Conservation (phyloP, 2,113 vertebrate genomes). For the Vulpes lagopus region DNA sequence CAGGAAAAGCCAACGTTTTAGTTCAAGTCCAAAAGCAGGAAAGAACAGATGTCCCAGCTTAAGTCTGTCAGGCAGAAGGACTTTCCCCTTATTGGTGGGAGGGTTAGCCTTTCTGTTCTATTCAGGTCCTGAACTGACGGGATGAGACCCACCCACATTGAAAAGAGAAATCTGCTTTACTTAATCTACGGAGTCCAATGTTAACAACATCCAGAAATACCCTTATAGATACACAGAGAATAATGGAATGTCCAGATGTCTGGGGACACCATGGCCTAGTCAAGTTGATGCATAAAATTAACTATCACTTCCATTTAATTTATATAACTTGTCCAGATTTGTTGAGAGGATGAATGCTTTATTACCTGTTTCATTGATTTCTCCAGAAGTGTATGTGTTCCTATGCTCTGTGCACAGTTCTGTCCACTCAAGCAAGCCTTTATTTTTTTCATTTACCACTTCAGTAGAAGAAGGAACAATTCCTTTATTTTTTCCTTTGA, state of each 20-base stretch:
- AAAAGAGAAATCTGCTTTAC: background rate
- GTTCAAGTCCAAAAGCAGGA: background rate
- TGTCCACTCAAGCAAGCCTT: background rate
- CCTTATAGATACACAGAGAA: background rate
- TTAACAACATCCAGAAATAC: background rate
- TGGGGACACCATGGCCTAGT: background rate
- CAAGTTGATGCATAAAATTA: background rate
- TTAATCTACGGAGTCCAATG: background rate
- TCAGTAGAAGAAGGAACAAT: background rate
- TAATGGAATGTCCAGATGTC: background rate
- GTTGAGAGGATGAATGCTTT: background rate
- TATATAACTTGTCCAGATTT: background rate
- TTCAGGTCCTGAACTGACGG: background rate
- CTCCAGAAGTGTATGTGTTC: background rate
- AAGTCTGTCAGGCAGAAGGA: background rate
- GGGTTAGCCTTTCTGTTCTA: background rate
- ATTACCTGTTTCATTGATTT: background rate
- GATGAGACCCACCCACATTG: background rate
- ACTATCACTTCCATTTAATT: background rate
- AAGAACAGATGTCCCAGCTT: background rate
- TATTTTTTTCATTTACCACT: background rate
- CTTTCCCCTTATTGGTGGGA: background rate
- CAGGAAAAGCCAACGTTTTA: background rate
- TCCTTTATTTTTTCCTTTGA: conserved; percentile 9
- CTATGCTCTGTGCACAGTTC: background rate